Evolutionary conservation across 2,888 invertebrate genomes (phyloP).

Genomic region (Cataglyphis albicans): DNA sequence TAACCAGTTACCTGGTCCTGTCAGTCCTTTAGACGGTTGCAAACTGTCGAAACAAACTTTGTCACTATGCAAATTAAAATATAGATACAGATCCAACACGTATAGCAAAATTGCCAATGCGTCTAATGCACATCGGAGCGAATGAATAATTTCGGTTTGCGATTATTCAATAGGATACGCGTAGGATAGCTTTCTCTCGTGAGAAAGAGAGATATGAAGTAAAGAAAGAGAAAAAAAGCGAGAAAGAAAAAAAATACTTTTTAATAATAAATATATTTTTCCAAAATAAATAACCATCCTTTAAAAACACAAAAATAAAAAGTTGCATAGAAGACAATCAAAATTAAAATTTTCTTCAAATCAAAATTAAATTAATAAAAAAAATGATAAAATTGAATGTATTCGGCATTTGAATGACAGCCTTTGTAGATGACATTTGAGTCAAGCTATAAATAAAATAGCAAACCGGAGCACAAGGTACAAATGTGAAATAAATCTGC

Average conservation of each 20-base stretch:
- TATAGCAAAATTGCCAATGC: not conserved
- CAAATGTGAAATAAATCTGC: constrained; percentile 34
- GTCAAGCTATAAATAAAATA: constrained; percentile 40
- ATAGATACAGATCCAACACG: constrained; percentile 1
- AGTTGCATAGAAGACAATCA: not conserved
- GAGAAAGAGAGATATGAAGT: not conserved
- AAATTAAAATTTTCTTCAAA: not conserved
- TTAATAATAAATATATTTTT: not conserved
- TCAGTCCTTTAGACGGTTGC: constrained; percentile 31
- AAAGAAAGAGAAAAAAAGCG: not conserved
- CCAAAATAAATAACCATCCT: not conserved
- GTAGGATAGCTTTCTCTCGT: not conserved
- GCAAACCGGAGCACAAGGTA: constrained; percentile 20
- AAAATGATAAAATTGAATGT: constrained; percentile 13
- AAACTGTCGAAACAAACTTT: not conserved
- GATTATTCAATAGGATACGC: not conserved
- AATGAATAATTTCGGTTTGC: constrained; percentile 2
- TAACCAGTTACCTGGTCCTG: not conserved
- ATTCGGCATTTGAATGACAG: not conserved
- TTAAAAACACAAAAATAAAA: not conserved
- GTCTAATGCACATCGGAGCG: not conserved
- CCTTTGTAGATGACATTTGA: constrained; percentile 38
- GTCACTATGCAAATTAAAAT: constrained; percentile 5
- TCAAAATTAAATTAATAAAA: constrained; percentile 23
- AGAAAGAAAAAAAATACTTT: not conserved